Evolutionary conservation across 2,888 invertebrate genomes (phyloP), one percentile per base, ranked within the genome.

Genomic region (Eristalinus sepulchralis): DNA sequence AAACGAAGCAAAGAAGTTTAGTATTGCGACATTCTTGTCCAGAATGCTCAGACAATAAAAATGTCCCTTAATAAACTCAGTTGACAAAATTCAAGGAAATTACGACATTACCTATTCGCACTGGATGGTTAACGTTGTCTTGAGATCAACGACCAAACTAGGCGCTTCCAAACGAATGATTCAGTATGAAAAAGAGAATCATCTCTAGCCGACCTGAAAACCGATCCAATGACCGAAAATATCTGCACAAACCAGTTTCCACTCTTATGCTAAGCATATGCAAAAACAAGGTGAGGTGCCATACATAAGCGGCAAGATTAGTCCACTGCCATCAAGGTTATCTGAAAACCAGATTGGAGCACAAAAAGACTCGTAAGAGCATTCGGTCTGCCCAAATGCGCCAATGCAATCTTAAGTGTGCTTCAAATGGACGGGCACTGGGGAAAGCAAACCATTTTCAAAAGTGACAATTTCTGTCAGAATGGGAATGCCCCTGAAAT

Each of bases 311-410:
- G 34, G 2, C 67, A 9, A 53, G 27, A 53, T 34, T 27, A 47
- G 34, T 67, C 39, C 39, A 47, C 66, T 31, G 2, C 1, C 59
- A 53, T 22, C 76, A 67, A 76, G 76, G 67, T 76, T 67, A 24
- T 60, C 47, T 64, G 27, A n/a, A 75, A 67, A 76, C 76, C 27
- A 67, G 66, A 76, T 67, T 57, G 57, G 27, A 75, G 64, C 36
- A 36, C 36, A 57, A 27, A 57, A 64, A 24, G n/a, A n/a, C n/a
- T n/a, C n/a, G n/a, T 73, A 62, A 24, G 22, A 20, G 62, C 31
- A 33, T 53, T 5, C 60, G 39, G 20, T 20, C 36, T 4, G 17
- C 11, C 4, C 53, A 24, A 53, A 27, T 59, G 68, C 57, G 22
- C 22, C n/a, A 67, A 63, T 53, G 17, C 17, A 8, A 17, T 47